Percentiles rank a stretch among this genome's conserved stretches.
Conservation (phyloP, 2,888 invertebrate genomes). For the Cremastinae sp. region DNA sequence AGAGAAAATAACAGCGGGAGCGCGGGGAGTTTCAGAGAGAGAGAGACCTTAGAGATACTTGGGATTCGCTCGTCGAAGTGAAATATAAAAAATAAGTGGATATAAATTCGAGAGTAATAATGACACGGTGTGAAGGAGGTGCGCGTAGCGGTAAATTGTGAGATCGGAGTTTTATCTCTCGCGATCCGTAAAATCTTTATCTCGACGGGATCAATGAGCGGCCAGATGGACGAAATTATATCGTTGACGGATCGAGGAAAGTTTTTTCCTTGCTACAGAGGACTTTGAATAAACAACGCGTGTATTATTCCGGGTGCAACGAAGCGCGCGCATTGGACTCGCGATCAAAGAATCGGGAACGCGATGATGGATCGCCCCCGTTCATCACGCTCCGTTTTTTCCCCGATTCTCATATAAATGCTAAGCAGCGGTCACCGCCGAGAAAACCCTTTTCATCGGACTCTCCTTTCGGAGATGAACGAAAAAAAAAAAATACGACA, state of each 20-base stretch:
- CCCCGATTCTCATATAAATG: conserved; percentile 21
- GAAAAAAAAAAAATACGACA: not conserved
- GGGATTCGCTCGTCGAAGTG: not conserved
- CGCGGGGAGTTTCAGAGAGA: no score
- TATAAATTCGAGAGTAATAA: no score
- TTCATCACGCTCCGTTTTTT: not conserved
- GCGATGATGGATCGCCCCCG: conserved; percentile 12
- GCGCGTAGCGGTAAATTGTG: no score
- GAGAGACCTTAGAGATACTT: not conserved
- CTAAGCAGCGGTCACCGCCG: no score
- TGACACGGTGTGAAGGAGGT: no score
- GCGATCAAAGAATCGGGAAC: conserved; percentile 31
- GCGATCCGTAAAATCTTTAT: conserved; percentile 43
- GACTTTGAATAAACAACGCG: not conserved
- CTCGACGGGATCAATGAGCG: conserved; percentile 1
- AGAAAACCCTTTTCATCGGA: conserved; percentile 21
- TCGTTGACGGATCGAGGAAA: not conserved
- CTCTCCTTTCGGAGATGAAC: no score
- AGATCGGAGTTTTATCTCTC: not conserved
- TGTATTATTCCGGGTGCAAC: conserved; percentile 2
- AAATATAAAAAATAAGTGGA: no score
- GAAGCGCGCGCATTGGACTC: not conserved
- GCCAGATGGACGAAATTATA: not conserved
- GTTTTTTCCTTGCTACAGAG: not conserved
- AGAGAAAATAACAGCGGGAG: no score